These are phyloP conservation scores for Pycnomerus fuliginosus DNA, from an alignment of 2,888 invertebrate genomes.

Conservation along the genomic window DNA sequence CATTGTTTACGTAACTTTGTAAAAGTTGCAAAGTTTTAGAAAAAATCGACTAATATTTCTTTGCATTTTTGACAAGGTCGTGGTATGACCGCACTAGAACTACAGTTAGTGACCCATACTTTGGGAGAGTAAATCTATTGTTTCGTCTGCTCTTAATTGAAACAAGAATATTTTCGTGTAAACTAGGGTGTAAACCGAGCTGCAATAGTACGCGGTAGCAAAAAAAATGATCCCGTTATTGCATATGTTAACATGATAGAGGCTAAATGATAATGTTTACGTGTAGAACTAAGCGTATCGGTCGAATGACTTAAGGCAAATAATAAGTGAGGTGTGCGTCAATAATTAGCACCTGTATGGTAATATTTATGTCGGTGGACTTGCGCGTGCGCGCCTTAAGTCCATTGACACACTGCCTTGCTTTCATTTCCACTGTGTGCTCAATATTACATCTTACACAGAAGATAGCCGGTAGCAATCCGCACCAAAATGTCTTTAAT, in stretches of 20 bases:
- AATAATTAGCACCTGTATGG: slow-evolving; percentile 37
- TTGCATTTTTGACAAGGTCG: not conserved
- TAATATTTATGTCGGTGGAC: slow-evolving; percentile 34
- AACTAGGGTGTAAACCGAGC: too few species aligned
- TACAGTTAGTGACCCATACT: too few species aligned
- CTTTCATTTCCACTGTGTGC: slow-evolving; percentile 55
- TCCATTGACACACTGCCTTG: slow-evolving; percentile 57
- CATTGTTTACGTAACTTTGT: slow-evolving; percentile 12
- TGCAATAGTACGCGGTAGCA: too few species aligned
- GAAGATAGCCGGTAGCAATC: slow-evolving; percentile 27
- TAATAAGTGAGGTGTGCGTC: slow-evolving; percentile 28
- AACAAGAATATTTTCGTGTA: too few species aligned
- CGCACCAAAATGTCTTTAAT: slow-evolving; percentile 6
- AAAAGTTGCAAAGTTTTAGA: too few species aligned
- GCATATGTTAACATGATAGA: slow-evolving; percentile 6
- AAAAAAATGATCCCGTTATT: slow-evolving; percentile 6
- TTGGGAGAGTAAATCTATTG: too few species aligned
- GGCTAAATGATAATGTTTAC: slow-evolving; percentile 19
- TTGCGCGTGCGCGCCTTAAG: slow-evolving; percentile 44
- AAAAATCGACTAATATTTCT: not conserved
- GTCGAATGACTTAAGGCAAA: slow-evolving; percentile 23
- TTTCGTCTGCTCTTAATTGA: too few species aligned
- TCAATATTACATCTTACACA: slow-evolving; percentile 49
- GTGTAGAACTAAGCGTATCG: slow-evolving; percentile 19
- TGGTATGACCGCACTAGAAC: too few species aligned